Base-by-base conservation (phyloP, 2,888 invertebrate species). In the Agriopis leucophaearia region DNA sequence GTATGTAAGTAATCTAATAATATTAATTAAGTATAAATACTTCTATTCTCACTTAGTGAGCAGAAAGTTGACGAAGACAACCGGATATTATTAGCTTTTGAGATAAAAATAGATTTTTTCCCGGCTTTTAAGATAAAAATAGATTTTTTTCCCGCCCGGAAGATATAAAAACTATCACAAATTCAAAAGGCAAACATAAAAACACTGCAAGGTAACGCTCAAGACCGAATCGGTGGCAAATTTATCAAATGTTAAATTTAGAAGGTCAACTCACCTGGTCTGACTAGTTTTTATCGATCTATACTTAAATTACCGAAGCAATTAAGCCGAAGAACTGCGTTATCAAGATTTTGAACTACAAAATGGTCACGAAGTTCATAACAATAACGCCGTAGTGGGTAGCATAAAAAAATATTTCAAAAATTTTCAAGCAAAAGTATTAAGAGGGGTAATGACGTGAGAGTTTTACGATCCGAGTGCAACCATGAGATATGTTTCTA, bases 121-220 rank as follows among this genome's bases (percentile, higher is more conserved):
- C 4, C 4, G 1, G 6, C 38, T 38, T 38, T 27, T 27, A 27
- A 27, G 27, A 27, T 27, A 27, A 27, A 54, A 15, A 6, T 38
- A n/a, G 3, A 47, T 38, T 36, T 42, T 27, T 59, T 42, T 44
- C 12, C 42, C 15, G 18, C 8, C 40, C 52, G 62, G 69, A 74
- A 54, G 6, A 13, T 9, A 16, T 16, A 27, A 40, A 55, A 42
- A 42, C 8, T 62, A 59, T 64, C 62, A 72, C 66, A 71, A 59
- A 73, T 75, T 78, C 79, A 75, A 80, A 85, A 84, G 80, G 79
- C 66, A 70, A 82, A 13, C 78, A 78, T 77, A 73, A 69, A 78
- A 81, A 73, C 78, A 77, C 78, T 71, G 72, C 78, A 80, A 83
- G 75, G 75, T 69, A 79, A 73, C 66, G 78, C 74, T 80, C 83